Evolutionary conservation across 2,888 invertebrate genomes (phyloP).

Genomic region (Escarpia spicata): DNA sequence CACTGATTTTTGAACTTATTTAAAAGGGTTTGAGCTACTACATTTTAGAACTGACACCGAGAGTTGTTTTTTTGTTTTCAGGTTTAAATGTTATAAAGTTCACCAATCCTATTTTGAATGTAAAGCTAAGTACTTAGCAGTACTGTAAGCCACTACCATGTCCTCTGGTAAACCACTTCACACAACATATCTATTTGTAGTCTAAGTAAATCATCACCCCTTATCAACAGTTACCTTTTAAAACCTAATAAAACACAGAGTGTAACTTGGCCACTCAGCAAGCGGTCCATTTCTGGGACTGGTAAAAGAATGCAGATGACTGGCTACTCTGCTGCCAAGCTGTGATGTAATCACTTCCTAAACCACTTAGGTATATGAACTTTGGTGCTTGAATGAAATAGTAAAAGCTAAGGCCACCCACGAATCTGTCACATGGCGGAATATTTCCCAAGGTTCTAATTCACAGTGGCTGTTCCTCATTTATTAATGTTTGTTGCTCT

Average conservation of each 20-base stretch:
- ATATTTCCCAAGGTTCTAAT: neutral
- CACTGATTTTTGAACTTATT: too few species aligned
- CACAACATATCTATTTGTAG: neutral
- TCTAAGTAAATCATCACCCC: neutral
- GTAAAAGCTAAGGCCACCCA: neutral
- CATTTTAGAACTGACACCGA: too few species aligned
- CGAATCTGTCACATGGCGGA: neutral
- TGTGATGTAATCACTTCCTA: slow-evolving; percentile 13
- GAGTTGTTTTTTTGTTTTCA: too few species aligned
- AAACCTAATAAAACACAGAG: neutral
- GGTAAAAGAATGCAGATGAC: neutral
- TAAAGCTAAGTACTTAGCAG: neutral
- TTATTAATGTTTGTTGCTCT: too few species aligned
- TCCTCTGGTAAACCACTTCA: neutral
- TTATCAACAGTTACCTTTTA: neutral
- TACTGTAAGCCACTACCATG: neutral
- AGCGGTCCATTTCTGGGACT: neutral
- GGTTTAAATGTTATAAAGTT: too few species aligned
- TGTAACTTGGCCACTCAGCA: neutral
- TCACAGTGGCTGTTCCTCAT: neutral
- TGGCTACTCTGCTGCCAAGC: neutral
- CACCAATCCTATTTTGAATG: too few species aligned
- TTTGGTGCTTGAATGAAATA: neutral
- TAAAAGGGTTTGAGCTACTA: too few species aligned
- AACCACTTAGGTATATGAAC: neutral